Percentiles rank a stretch among this genome's conserved stretches.
phyloP scores from a whole-genome alignment of 2,797 vertebrate species.

The Jordanella pulchra region DNA sequence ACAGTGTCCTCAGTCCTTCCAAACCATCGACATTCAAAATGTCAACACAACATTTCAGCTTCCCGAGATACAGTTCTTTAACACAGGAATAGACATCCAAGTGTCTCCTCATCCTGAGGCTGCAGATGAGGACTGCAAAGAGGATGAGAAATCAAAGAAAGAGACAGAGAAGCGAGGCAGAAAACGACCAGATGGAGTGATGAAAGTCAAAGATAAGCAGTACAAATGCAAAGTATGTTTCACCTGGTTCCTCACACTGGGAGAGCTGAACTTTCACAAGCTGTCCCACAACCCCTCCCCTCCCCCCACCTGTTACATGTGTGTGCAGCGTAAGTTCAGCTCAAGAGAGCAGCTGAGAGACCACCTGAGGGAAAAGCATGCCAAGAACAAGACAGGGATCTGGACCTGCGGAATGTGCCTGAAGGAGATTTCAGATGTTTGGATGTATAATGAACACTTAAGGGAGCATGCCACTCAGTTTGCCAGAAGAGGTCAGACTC shows the following conservation, averaged over 20 bases:
- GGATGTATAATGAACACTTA: slow-evolving; percentile 99
- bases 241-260: slow-evolving; percentile 92
- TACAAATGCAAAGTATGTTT: slow-evolving; percentile 98
- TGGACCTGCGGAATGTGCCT: slow-evolving; percentile 99
- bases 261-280: slow-evolving; percentile 95
- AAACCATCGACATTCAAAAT: slow-evolving; percentile 83
- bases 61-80: slow-evolving; percentile 83
- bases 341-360: slow-evolving; percentile 93
- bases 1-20: slow-evolving; percentile 71
- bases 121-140: slow-evolving; percentile 57
- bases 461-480: slow-evolving; percentile 95
- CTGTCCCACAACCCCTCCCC: slow-evolving; percentile 94
- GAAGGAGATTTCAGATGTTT: slow-evolving; percentile 94
- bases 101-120: slow-evolving; percentile 47
- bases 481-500: slow-evolving; percentile 89
- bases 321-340: slow-evolving; percentile 95
- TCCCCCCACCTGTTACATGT: slow-evolving; percentile 98
- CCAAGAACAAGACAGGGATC: slow-evolving; percentile 89
- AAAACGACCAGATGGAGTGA: slow-evolving; percentile 76
- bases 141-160: slow-evolving; percentile 74
- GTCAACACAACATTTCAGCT: slow-evolving; percentile 84
- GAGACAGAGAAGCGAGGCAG: slow-evolving; percentile 74
- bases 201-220: slow-evolving; percentile 88
- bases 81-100: slow-evolving; percentile 76
- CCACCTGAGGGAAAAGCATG: slow-evolving; percentile 93